A percentile compares a stretch with the other conserved stretches of the same genome.
These are phyloP conservation scores for Tarsius wallacei DNA, from an alignment of 2,797 vertebrate genomes.

Conservation along the genomic window DNA sequence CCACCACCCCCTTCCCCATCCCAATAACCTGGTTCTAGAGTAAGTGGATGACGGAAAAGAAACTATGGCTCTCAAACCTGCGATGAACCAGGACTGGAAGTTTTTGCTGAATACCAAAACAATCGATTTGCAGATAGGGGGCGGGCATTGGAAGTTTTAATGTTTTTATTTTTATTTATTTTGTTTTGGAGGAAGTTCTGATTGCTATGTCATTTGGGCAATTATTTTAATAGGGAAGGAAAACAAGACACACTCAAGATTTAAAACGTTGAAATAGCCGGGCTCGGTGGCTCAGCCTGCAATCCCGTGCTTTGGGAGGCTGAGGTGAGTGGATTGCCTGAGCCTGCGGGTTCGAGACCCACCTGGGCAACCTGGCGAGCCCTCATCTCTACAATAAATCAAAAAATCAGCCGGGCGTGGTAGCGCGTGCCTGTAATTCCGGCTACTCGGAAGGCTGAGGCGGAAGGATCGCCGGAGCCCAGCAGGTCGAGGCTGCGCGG, in stretches of 20 bases:
- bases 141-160: background rate
- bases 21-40: background rate
- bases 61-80: background rate
- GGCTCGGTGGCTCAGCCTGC: too few species aligned
- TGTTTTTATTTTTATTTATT: background rate
- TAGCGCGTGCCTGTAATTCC: too few species aligned
- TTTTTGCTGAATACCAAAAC: slow-evolving; percentile 32
- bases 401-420: too few species aligned
- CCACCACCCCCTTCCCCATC: background rate
- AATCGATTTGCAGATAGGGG: background rate
- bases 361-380: too few species aligned
- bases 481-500: too few species aligned
- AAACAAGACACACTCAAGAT: background rate
- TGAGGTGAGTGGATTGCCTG: too few species aligned
- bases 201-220: background rate
- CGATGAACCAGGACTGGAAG: background rate
- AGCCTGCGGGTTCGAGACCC: too few species aligned
- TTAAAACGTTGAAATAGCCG: slow-evolving; percentile 37
- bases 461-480: too few species aligned
- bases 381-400: too few species aligned
- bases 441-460: too few species aligned
- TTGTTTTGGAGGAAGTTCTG: background rate
- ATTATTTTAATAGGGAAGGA: slow-evolving; percentile 45
- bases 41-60: background rate
- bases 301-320: too few species aligned